Conservation (phyloP, 2,797 vertebrate species). For the Pygocentrus nattereri region DNA sequence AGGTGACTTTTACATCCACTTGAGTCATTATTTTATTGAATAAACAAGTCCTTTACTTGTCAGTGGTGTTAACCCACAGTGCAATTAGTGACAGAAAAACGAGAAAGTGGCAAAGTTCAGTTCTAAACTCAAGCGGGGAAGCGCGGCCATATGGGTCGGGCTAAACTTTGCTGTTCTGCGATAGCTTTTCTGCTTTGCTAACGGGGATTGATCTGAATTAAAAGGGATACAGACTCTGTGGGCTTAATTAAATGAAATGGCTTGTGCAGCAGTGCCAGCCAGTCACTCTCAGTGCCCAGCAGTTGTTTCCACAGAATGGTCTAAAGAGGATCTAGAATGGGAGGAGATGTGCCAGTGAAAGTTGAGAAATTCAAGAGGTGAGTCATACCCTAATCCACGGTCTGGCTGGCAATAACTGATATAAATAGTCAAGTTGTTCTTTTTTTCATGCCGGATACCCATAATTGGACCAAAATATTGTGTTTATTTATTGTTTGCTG, state of each 20-base stretch:
- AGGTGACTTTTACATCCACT: background rate
- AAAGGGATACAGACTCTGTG: slow-evolving; percentile 17
- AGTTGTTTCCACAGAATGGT: background rate
- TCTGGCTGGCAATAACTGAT: background rate
- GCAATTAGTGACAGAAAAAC: background rate
- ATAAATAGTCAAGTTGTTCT: slow-evolving; percentile 21
- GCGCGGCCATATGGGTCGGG: background rate
- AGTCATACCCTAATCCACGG: slow-evolving; percentile 10
- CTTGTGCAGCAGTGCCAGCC: slow-evolving; percentile 27
- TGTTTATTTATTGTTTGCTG: background rate
- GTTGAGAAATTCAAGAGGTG: slow-evolving; percentile 14
- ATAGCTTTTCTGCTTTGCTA: slow-evolving; percentile 1
- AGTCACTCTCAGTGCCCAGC: slow-evolving; percentile 6
- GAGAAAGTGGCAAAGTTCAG: background rate
- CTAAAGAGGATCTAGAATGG: background rate
- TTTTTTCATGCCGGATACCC: background rate
- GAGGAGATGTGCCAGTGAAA: slow-evolving; percentile 6
- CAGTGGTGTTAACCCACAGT: background rate
- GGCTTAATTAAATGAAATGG: slow-evolving; percentile 27
- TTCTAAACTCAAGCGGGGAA: background rate
- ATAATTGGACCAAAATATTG: background rate
- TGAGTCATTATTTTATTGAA: background rate
- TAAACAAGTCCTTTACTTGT: background rate
- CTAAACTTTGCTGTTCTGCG: background rate
- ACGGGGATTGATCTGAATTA: background rate